A percentile compares a stretch with the other conserved stretches of the same genome.
Evolutionary conservation across 2,888 invertebrate genomes (phyloP).

Genomic region (Dichetophora obliterata): DNA sequence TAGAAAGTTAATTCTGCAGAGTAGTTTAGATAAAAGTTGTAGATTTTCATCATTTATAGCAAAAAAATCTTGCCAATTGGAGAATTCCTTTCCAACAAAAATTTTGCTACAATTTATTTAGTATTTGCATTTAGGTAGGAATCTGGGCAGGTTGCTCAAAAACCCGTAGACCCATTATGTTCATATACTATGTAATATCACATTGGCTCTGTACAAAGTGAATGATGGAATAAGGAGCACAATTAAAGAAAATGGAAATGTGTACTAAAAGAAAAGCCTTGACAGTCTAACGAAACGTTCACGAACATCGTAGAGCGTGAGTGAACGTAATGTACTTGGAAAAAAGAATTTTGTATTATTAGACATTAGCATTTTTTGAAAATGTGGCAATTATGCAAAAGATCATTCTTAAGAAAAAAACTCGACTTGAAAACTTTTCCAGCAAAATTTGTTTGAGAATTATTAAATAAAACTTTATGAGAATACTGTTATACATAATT

Average conservation of each 20-base stretch:
- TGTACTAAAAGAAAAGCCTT: slow-evolving; percentile 11
- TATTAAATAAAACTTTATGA: background rate
- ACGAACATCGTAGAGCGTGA: background rate
- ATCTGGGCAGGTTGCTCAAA: too few relatives aligned
- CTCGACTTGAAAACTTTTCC: background rate
- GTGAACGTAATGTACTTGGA: slow-evolving; percentile 15
- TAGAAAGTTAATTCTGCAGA: background rate
- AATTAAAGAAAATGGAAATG: background rate
- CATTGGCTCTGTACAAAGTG: background rate
- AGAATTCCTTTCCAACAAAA: too few relatives aligned
- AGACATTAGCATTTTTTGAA: background rate
- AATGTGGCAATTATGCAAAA: slow-evolving; percentile 17
- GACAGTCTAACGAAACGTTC: background rate
- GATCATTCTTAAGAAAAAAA: background rate
- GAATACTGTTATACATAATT: too few relatives aligned
- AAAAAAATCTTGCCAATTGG: too few relatives aligned
- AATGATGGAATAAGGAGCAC: background rate
- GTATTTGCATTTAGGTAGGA: too few relatives aligned
- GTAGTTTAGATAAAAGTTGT: background rate
- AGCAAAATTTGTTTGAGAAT: background rate
- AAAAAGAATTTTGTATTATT: background rate
- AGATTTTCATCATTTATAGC: background rate
- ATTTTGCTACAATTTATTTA: too few relatives aligned
- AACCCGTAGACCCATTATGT: too few relatives aligned
- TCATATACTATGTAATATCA: too few relatives aligned